These are phyloP conservation scores for Zoroaster sp. DNA, from an alignment of 53 echinoderm and acorn worm genomes.

Conservation along the genomic window DNA sequence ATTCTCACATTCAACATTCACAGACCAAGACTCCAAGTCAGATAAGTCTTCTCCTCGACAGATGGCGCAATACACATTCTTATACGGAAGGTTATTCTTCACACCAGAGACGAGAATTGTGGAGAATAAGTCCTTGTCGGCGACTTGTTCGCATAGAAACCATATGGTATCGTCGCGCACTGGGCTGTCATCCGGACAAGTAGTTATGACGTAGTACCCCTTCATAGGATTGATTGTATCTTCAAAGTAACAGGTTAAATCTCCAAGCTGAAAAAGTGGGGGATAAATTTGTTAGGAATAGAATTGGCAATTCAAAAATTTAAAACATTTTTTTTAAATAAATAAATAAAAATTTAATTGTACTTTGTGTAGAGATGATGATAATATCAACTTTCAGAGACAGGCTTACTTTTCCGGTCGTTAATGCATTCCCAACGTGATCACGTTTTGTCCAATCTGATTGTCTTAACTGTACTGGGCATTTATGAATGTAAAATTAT, in stretches of 20 bases:
- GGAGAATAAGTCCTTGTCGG: neutral
- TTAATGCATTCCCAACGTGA: too few relatives aligned
- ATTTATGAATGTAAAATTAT: too few relatives aligned
- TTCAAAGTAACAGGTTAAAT: neutral
- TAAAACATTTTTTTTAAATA: too few relatives aligned
- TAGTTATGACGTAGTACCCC: neutral
- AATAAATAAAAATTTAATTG: too few relatives aligned
- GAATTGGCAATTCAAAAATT: too few relatives aligned
- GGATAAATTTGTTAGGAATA: too few relatives aligned
- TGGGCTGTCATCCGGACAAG: neutral
- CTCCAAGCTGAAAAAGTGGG: neutral
- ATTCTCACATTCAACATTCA: neutral
- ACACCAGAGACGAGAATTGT: conserved; percentile 15
- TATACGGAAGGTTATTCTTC: neutral
- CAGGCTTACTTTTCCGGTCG: too few relatives aligned
- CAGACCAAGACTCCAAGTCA: neutral
- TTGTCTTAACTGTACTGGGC: too few relatives aligned
- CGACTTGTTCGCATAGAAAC: neutral
- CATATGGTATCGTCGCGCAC: neutral
- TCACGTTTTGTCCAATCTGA: too few relatives aligned
- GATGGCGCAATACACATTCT: conserved; percentile 44
- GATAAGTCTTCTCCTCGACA: neutral
- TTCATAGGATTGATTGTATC: neutral
- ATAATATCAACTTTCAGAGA: too few relatives aligned
- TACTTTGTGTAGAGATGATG: too few relatives aligned